Evolutionary conservation across 1,140 invertebrate species (phyloP).

Genomic region (Apis laboriosa): DNA sequence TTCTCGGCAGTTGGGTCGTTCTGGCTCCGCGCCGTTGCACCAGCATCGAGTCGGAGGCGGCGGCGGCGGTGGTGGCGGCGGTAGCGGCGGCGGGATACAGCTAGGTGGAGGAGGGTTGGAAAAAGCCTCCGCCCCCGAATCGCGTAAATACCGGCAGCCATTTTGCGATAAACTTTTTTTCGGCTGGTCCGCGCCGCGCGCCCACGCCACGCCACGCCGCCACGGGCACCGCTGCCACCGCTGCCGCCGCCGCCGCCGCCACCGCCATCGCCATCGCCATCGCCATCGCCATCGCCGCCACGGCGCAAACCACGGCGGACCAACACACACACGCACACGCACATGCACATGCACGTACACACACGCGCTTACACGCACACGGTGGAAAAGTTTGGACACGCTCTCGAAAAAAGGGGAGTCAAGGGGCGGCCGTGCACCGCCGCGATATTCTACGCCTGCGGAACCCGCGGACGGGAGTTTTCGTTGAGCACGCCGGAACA

Average conservation of each 20-base stretch:
- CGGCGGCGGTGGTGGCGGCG: constrained; percentile 55
- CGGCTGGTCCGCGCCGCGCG: constrained; percentile 44
- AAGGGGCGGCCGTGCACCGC: constrained; percentile 34
- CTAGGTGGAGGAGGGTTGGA: constrained; percentile 68
- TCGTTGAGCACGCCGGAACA: constrained; percentile 51
- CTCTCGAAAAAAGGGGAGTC: constrained; percentile 49
- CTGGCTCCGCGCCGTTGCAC: constrained; percentile 73
- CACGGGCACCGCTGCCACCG: background rate
- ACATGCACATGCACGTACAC: too few relatives aligned
- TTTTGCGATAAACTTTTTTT: constrained; percentile 81
- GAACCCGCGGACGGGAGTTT: constrained; percentile 45
- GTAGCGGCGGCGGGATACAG: constrained; percentile 58
- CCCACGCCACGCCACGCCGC: constrained; percentile 2
- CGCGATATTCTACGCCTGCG: constrained; percentile 50
- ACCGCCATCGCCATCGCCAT: too few relatives aligned
- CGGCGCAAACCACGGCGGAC: background rate
- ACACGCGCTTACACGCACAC: constrained; percentile 45
- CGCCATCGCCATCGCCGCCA: too few relatives aligned
- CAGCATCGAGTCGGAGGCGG: constrained; percentile 62
- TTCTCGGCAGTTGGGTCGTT: constrained; percentile 79
- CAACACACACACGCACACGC: background rate
- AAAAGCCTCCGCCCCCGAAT: constrained; percentile 80
- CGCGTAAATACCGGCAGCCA: constrained; percentile 81
- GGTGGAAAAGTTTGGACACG: constrained; percentile 63
- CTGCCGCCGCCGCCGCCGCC: constrained; percentile 3